Evolutionary conservation across 2,888 invertebrate species (phyloP).

Genomic region (Trachelus iudaicus): DNA sequence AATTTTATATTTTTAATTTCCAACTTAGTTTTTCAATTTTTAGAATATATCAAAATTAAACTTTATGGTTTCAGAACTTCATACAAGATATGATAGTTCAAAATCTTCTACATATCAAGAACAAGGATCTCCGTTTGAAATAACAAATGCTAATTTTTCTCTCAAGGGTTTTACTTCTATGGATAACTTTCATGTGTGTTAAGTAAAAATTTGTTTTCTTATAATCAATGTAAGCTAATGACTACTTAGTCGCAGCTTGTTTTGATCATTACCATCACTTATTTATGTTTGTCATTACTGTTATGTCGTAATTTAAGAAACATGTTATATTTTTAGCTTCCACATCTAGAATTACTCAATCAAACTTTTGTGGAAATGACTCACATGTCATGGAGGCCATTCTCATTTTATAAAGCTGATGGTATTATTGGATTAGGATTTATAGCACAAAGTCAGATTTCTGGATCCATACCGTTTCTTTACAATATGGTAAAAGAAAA

Average conservation of each 20-base stretch:
- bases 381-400: constrained; percentile 71
- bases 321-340: constrained; percentile 63
- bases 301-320: constrained; percentile 13
- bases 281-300: background rate
- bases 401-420: constrained; percentile 76
- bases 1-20: background rate
- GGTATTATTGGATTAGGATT: constrained; percentile 78
- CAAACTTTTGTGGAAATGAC: constrained; percentile 81
- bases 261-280: constrained; percentile 1
- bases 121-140: constrained; percentile 71
- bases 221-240: background rate
- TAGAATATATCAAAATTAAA: background rate
- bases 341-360: constrained; percentile 68
- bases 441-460: constrained; percentile 66
- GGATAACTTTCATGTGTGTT: constrained; percentile 72
- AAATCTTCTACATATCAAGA: constrained; percentile 74
- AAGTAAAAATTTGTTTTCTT: background rate
- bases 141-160: constrained; percentile 70
- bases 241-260: background rate
- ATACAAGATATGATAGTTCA: constrained; percentile 75
- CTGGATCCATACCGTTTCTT: constrained; percentile 73
- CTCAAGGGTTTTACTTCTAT: constrained; percentile 75
- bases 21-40: background rate
- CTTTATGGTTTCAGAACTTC: constrained; percentile 68
- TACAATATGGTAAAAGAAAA: constrained; percentile 72